Evolutionary conservation across 1,140 invertebrate genomes (phyloP), one percentile per base, ranked within the genome.

Genomic region (Ceratoteleas bidentatus): DNA sequence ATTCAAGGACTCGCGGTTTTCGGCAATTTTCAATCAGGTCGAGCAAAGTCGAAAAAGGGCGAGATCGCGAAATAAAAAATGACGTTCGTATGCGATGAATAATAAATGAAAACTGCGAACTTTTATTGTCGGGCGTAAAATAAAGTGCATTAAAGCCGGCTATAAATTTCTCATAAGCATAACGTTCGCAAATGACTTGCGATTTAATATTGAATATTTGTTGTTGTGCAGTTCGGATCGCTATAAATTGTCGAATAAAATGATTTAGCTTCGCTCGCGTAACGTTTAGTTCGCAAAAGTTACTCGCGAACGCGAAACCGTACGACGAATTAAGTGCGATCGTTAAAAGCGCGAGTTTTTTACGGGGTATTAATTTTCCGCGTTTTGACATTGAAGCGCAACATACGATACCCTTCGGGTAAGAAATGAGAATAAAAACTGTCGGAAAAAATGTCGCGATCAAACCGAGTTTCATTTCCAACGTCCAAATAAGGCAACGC

Each of bases 81-180:
- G 24, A 24, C 24, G 24, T 4, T 24, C 0, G 32, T 16, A 16
- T 0, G 16, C 11, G 13, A 40, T 15, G 6, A 32, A 57, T 33
- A 16, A 43, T 57, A 57, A 57, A 57, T 40, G 8, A 57, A 2
- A 16, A 57, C 3, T 24, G 40, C 6, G 10, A 45, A 60, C 40
- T 60, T 45, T 47, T 45, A 32, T 45, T 32, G 32, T 14, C 11
- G 9, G 7, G 13, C 4, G 45, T 47, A 45, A 33, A 60, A 6
- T 47, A 47, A 13, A 60, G 57, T 45, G 10, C n/a, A 14, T 47
- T 33, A 60, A 60, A 60, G 16, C 16, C 24, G 14, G 16, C 33
- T 62, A 52, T 62, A 62, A 62, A 62, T 62, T 62, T 62, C 13
- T 52, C 33, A 52, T 62, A 52, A 62, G 49, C 32, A 24, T 49